These are phyloP conservation scores for Diploscapter pachys DNA, from an alignment of 1,140 invertebrate species.

Conservation along the genomic window DNA sequence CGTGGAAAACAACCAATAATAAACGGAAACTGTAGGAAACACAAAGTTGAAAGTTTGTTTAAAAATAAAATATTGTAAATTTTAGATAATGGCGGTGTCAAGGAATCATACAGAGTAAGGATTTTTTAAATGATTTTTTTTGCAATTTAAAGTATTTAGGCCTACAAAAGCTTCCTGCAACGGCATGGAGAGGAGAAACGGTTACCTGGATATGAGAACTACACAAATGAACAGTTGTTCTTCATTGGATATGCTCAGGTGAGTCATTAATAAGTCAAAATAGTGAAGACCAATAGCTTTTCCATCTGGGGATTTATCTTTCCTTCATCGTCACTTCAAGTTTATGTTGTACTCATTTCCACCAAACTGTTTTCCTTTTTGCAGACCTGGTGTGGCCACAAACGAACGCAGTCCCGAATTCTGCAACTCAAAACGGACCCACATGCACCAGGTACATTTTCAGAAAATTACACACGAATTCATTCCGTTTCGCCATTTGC, in stretches of 20 bases:
- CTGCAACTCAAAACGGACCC: conserved; percentile 72
- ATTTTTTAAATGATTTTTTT: too few species aligned
- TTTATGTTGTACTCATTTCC: not conserved
- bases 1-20: too few species aligned
- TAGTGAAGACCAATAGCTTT: not conserved
- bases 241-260: conserved; percentile 61
- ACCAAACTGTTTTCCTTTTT: not conserved
- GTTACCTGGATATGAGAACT: conserved; percentile 55
- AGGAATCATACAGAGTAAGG: conserved; percentile 56
- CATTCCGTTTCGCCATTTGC: not conserved
- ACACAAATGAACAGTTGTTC: conserved; percentile 59
- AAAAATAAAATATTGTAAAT: too few species aligned
- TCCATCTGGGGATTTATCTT: not conserved
- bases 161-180: conserved; percentile 56
- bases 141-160: conserved; percentile 23
- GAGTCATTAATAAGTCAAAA: not conserved
- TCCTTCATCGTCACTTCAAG: not conserved
- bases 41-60: too few species aligned
- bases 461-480: not conserved
- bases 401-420: conserved; percentile 26
- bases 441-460: conserved; percentile 67
- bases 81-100: conserved; percentile 62
- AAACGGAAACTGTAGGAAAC: too few species aligned
- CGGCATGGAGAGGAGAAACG: conserved; percentile 49
- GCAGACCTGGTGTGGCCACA: conserved; percentile 43